phyloP scores from a whole-genome alignment of 2,888 invertebrate genomes.

The Rugalucina vietnamica region DNA sequence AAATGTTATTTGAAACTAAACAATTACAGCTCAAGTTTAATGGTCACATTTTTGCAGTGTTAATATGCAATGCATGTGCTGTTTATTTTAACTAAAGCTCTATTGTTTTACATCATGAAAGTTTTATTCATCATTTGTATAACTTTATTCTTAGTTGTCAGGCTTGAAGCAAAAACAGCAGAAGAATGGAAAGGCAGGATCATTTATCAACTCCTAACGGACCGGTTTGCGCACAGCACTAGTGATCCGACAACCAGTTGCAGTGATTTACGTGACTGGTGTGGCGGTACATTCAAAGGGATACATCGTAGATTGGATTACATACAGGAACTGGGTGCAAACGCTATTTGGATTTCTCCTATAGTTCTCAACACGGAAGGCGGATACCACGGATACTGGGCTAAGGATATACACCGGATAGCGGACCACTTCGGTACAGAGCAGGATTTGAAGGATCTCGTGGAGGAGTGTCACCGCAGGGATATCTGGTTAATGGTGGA shows the following conservation, averaged over 20 bases:
- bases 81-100: too few relatives aligned
- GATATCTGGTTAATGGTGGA: slow-evolving; percentile 74
- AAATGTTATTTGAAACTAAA: too few relatives aligned
- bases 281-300: slow-evolving; percentile 67
- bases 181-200: background rate
- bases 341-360: slow-evolving; percentile 73
- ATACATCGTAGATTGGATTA: slow-evolving; percentile 65
- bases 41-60: too few relatives aligned
- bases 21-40: too few relatives aligned
- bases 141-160: too few relatives aligned
- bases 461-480: slow-evolving; percentile 61
- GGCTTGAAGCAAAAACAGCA: background rate
- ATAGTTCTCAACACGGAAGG: slow-evolving; percentile 59
- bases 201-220: slow-evolving; percentile 61
- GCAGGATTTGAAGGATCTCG: slow-evolving; percentile 58
- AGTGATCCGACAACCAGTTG: slow-evolving; percentile 34
- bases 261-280: slow-evolving; percentile 58
- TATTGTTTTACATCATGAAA: too few relatives aligned
- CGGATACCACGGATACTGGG: slow-evolving; percentile 72
- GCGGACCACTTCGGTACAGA: slow-evolving; percentile 63
- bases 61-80: too few relatives aligned
- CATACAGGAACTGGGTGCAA: slow-evolving; percentile 61
- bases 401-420: slow-evolving; percentile 62
- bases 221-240: slow-evolving; percentile 59
- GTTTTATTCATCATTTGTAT: too few relatives aligned